A percentile compares a stretch with the other conserved stretches of the same genome.
Evolutionary conservation across 2,113 vertebrate genomes (phyloP).

Genomic region (Vireo altiloquus): DNA sequence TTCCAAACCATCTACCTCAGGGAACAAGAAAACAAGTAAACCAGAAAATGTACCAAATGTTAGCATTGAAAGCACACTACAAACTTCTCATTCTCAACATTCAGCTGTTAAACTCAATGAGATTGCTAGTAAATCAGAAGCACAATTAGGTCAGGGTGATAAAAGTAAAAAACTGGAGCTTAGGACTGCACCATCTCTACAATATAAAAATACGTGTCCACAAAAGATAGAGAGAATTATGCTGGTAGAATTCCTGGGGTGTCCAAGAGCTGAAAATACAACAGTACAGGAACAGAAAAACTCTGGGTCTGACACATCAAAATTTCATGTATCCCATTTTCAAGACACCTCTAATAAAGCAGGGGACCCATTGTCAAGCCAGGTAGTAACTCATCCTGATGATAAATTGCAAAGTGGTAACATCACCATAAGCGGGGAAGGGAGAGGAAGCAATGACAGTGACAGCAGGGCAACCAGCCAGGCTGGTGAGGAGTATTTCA

Average conservation of each 20-base stretch:
- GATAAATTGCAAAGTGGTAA: not conserved
- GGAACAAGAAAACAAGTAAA: constrained; percentile 52
- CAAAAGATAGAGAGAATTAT: constrained; percentile 47
- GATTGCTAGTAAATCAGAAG: constrained; percentile 57
- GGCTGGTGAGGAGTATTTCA: not conserved
- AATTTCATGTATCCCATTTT: not conserved
- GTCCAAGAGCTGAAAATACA: not conserved
- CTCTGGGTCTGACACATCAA: not conserved
- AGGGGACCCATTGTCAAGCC: not conserved
- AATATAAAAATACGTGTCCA: constrained; percentile 28
- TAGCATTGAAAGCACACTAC: constrained; percentile 16
- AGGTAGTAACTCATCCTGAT: not conserved
- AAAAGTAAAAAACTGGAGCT: constrained; percentile 35
- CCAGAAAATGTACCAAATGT: constrained; percentile 31
- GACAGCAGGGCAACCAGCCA: not conserved
- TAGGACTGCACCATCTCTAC: constrained; percentile 1
- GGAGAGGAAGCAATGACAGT: not conserved
- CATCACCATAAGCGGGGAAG: not conserved
- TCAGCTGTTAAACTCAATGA: constrained; percentile 32
- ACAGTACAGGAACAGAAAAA: not conserved
- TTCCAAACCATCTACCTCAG: constrained; percentile 79
- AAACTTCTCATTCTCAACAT: not conserved
- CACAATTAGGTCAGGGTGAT: constrained; percentile 62
- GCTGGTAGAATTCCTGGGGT: not conserved
- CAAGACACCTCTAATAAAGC: not conserved